Conservation (phyloP, 2,888 invertebrate species). For the Troides helena region DNA sequence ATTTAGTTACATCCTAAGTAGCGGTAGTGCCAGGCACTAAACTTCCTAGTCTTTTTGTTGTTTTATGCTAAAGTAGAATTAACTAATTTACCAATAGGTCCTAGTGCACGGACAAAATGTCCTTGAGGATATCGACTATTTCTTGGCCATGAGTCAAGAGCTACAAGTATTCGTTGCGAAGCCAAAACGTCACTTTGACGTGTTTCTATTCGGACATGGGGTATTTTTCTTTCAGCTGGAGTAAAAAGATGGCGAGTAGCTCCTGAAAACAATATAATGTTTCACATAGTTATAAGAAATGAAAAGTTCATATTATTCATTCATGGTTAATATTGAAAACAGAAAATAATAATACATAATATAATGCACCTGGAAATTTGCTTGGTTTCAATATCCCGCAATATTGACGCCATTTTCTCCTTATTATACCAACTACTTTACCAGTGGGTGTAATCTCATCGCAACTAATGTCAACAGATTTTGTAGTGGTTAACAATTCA, state of each 20-base stretch:
- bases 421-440: constrained; percentile 92
- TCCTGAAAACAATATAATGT: constrained; percentile 49
- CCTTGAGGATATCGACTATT: constrained; percentile 96
- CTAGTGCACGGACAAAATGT: constrained; percentile 96
- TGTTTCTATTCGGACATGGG: constrained; percentile 97
- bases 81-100: constrained; percentile 82
- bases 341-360: not conserved
- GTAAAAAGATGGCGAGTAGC: constrained; percentile 92
- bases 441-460: constrained; percentile 74
- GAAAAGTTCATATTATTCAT: too few species aligned
- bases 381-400: constrained; percentile 96
- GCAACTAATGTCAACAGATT: constrained; percentile 46
- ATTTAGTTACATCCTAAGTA: not conserved
- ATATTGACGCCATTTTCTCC: constrained; percentile 98
- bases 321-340: too few species aligned
- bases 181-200: constrained; percentile 90
- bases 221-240: constrained; percentile 96
- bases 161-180: constrained; percentile 94
- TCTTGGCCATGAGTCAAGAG: constrained; percentile 97
- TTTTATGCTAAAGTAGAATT: not conserved
- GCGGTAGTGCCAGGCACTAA: too few species aligned
- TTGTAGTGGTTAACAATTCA: constrained; percentile 54
- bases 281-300: not conserved
- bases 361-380: constrained; percentile 80
- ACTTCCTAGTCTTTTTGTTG: not conserved